A percentile compares a stretch with the other conserved stretches of the same genome.
phyloP scores from a whole-genome alignment of 2,113 vertebrate genomes.

The Forbesichthys papilliferus region DNA sequence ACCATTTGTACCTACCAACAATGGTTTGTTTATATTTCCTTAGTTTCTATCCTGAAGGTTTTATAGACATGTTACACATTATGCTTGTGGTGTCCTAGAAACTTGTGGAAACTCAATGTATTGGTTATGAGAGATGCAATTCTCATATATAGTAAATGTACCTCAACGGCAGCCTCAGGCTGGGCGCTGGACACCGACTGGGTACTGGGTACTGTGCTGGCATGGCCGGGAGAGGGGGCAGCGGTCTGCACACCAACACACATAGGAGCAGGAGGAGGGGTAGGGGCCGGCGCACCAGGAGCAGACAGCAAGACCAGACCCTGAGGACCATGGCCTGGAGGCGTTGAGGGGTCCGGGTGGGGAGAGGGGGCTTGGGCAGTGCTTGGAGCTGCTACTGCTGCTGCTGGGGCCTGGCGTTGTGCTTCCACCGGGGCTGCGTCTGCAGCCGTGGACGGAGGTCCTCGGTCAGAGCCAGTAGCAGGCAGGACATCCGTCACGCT shows the following conservation, averaged over 20 bases:
- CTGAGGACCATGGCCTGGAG: neutral
- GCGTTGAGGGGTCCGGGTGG: slow-evolving; percentile 29
- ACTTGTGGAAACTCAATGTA: neutral
- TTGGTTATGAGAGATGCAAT: neutral
- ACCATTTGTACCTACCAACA: too few species aligned
- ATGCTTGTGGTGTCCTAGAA: neutral
- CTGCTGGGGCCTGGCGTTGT: slow-evolving; percentile 1
- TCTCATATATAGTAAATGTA: slow-evolving; percentile 27
- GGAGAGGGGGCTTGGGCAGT: neutral
- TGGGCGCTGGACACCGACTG: slow-evolving; percentile 68
- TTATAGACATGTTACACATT: too few species aligned
- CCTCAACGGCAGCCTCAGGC: slow-evolving; percentile 64
- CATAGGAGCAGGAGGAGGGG: slow-evolving; percentile 29
- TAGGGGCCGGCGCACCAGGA: slow-evolving; percentile 18
- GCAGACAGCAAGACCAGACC: slow-evolving; percentile 27
- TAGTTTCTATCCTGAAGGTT: too few species aligned
- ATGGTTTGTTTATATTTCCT: too few species aligned
- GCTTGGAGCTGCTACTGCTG: slow-evolving; percentile 4
- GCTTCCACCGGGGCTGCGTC: slow-evolving; percentile 23
- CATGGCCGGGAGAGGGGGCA: slow-evolving; percentile 11
- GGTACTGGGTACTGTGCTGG: slow-evolving; percentile 58
- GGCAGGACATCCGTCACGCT: neutral
- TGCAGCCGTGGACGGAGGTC: neutral
- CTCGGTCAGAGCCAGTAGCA: too few species aligned
- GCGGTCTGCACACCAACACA: slow-evolving; percentile 14